Evolutionary conservation across 2,888 invertebrate species (phyloP), one percentile per base, ranked within the genome.

Genomic region (Xylophagus ater): DNA sequence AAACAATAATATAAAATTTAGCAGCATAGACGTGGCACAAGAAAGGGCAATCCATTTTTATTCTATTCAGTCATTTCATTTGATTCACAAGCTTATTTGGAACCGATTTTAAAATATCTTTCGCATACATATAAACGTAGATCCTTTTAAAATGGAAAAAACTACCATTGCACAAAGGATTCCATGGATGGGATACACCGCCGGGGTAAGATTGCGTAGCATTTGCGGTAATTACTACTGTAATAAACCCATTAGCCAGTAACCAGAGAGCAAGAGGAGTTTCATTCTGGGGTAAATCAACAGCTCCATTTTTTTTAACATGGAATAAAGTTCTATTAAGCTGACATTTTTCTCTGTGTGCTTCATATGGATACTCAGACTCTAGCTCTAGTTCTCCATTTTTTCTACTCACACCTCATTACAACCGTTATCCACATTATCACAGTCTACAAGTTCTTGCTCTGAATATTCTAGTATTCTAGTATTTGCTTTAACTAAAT

Each of bases 181-280:
- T 81, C 74, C 78, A 84, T 0, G 94, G 94, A 68, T 96, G 93
- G 0, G 93, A 90, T 10, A 96, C 76, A 7, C 96, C 96, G 3
- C 93, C 92, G 54, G 87, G 72, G 60, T 96, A 96, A 63, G 94
- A 93, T 72, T 93, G 81, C 93, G 96, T 93, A 0, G 88, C 92
- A 62, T 90, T 88, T 1, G 94, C 94, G 60, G 96, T 96, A 51
- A 96, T 84, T 46, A 73, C 73, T 54, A 96, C 89, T 19, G 93
- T 85, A 51, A 96, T 89, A 1, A 94, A 96, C 35, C 94, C 96
- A 60, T 93, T 84, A 46, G 74, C 58, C 10, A 81, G 73, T 17
- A 96, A 68, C 90, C 92, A 96, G 55, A 84, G 78, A 14, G 88
- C 88, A 81, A 96, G 92, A 41, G 82, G 78, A 0, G 78, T 80